phyloP scores from a whole-genome alignment of 2,113 vertebrate species.

The Hylia prasina region DNA sequence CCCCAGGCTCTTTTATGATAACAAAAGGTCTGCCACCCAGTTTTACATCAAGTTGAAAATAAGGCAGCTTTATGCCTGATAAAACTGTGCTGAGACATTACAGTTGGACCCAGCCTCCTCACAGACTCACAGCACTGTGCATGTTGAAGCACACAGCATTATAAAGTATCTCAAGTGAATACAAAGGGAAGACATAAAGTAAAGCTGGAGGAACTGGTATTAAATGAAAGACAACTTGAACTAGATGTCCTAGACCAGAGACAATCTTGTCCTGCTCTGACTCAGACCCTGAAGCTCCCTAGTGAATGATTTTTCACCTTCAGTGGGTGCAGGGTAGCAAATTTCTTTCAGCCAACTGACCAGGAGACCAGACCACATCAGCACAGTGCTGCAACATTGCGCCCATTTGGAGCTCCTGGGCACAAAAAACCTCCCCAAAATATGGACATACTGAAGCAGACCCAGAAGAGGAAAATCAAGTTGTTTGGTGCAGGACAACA shows the following conservation, averaged over 20 bases:
- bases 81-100: background rate
- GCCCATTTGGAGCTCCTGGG: background rate
- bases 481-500: background rate
- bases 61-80: background rate
- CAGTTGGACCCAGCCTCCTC: background rate
- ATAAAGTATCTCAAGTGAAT: background rate
- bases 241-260: background rate
- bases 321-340: background rate
- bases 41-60: background rate
- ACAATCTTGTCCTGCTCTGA: background rate
- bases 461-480: background rate
- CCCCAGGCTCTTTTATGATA: background rate
- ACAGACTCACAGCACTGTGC: background rate
- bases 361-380: background rate
- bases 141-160: accelerated
- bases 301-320: background rate
- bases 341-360: background rate
- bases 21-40: background rate
- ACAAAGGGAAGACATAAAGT: background rate
- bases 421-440: background rate
- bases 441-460: background rate
- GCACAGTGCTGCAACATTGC: background rate
- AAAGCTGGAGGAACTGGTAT: background rate
- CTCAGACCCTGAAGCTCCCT: background rate
- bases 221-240: background rate